These are phyloP conservation scores for Nomada flava DNA, from an alignment of 2,888 invertebrate genomes.

Conservation along the genomic window DNA sequence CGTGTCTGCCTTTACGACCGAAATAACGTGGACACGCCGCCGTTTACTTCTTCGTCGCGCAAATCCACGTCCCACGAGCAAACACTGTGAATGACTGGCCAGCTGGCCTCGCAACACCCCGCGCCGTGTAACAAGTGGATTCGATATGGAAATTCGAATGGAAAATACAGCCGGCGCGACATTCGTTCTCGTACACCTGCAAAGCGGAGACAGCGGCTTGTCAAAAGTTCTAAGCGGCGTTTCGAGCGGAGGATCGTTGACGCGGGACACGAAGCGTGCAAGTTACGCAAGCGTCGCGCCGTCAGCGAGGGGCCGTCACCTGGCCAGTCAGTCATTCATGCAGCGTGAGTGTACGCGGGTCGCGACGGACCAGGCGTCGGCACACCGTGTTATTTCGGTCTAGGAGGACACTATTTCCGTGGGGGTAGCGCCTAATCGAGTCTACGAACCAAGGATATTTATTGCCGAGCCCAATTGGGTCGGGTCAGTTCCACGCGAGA, in stretches of 20 bases:
- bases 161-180: neutral
- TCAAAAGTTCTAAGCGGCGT: neutral
- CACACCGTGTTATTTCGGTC: constrained; percentile 42
- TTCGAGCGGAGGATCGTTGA: constrained; percentile 2
- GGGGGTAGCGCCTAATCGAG: constrained; percentile 54
- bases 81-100: constrained; percentile 61
- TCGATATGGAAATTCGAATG: neutral
- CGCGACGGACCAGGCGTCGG: constrained; percentile 22
- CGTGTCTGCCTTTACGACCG: constrained; percentile 66
- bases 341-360: constrained; percentile 21
- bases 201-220: too few species aligned
- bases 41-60: constrained; percentile 25
- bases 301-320: constrained; percentile 39
- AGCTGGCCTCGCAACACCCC: constrained; percentile 31
- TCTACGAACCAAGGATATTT: constrained; percentile 42
- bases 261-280: neutral
- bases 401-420: constrained; percentile 49
- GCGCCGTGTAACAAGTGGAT: constrained; percentile 27
- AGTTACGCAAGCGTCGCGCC: constrained; percentile 50
- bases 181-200: neutral
- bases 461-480: constrained; percentile 36
- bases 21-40: constrained; percentile 65
- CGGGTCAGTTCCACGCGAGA: constrained; percentile 1
- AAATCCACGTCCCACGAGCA: constrained; percentile 26
- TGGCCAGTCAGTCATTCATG: constrained; percentile 59